Percentiles rank a stretch among this genome's conserved stretches.
phyloP scores from a whole-genome alignment of 2,113 vertebrate genomes.

The Charadrius vociferus region DNA sequence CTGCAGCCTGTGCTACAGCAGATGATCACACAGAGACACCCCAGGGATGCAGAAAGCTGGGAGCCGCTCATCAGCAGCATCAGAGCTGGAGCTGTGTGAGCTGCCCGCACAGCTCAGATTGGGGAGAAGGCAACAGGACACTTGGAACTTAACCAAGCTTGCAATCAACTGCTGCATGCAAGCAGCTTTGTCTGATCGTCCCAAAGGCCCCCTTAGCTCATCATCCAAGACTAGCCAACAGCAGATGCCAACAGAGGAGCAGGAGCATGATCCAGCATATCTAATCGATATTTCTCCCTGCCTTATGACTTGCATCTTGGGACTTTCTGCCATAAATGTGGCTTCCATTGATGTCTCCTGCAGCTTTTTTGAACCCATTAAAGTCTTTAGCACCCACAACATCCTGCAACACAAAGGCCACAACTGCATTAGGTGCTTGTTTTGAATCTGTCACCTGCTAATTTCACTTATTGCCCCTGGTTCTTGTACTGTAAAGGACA shows the following conservation, averaged over 20 bases:
- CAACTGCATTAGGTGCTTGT: neutral
- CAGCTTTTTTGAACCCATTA: neutral
- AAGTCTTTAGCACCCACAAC: neutral
- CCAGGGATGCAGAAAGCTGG: neutral
- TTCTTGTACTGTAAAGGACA: neutral
- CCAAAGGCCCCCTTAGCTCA: constrained; percentile 23
- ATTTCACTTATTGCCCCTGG: neutral
- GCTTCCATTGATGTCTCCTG: neutral
- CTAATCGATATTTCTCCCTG: neutral
- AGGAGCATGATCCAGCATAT: neutral
- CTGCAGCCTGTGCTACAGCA: neutral
- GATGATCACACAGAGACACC: constrained; percentile 18
- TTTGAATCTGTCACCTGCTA: neutral
- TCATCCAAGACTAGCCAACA: neutral
- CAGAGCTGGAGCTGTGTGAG: neutral
- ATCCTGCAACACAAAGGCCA: neutral
- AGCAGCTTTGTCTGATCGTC: constrained; percentile 1
- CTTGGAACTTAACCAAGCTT: constrained; percentile 13
- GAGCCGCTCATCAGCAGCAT: neutral
- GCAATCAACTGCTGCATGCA: neutral
- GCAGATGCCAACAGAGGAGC: neutral
- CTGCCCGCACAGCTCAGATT: neutral
- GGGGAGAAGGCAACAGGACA: neutral
- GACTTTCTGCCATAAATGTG: neutral
- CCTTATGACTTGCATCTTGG: neutral